Conservation (phyloP, 1,140 invertebrate genomes). For the Procambarus virginalis region DNA sequence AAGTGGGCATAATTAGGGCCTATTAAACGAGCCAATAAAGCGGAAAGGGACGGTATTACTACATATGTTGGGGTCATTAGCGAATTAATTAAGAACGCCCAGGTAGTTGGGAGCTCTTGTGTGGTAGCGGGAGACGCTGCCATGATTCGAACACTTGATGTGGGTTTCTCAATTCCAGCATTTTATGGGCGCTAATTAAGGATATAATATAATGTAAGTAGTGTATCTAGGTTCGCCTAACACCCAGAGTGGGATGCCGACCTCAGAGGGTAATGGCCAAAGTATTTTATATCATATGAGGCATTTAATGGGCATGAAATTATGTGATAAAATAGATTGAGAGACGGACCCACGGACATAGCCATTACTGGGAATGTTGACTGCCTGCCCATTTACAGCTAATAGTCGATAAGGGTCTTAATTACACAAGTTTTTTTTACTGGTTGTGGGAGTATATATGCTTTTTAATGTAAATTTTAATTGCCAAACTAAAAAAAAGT, state of each 20-base stretch:
- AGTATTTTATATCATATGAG: not conserved
- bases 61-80: not conserved
- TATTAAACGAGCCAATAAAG: slow-evolving; percentile 1
- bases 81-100: not conserved
- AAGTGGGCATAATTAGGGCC: not conserved
- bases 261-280: not conserved
- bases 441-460: too few species aligned
- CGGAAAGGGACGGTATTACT: not conserved
- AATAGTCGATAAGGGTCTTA: too few species aligned
- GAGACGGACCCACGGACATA: too few species aligned
- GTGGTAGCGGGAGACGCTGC: not conserved
- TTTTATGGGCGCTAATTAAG: slow-evolving; percentile 1
- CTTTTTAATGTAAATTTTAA: too few species aligned
- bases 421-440: too few species aligned
- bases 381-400: too few species aligned
- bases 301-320: not conserved
- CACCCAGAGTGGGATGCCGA: not conserved
- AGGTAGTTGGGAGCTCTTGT: not conserved
- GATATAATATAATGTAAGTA: not conserved
- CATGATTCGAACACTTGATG: not conserved
- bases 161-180: not conserved
- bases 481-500: too few species aligned
- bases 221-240: not conserved
- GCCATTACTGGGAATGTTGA: too few species aligned
- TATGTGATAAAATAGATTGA: not conserved